These are phyloP conservation scores for Galerucella nymphaeae DNA, from an alignment of 2,888 invertebrate species.

Conservation along the genomic window DNA sequence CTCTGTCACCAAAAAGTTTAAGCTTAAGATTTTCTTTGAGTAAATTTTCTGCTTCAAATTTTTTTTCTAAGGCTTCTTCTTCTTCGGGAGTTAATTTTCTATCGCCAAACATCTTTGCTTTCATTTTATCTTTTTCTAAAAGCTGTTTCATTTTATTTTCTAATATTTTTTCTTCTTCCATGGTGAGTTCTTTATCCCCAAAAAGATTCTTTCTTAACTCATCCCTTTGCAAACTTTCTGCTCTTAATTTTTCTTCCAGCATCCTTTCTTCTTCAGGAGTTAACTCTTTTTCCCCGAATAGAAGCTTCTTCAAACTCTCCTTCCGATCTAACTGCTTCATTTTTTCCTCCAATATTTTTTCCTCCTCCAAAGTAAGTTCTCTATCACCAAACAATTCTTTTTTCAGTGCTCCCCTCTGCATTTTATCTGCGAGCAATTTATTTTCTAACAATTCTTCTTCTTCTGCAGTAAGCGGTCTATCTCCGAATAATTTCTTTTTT, in stretches of 20 bases:
- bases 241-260: not conserved
- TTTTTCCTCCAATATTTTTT: constrained; percentile 9
- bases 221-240: not conserved
- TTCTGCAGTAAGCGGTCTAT: not conserved
- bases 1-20: not conserved
- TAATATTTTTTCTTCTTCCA: not conserved
- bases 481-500: not conserved
- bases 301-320: not conserved
- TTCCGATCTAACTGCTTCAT: not conserved
- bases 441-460: constrained; percentile 5
- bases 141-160: not conserved
- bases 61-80: not conserved
- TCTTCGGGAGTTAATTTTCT: not conserved
- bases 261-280: constrained; percentile 1
- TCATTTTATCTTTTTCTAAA: not conserved
- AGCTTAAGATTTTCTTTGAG: not conserved
- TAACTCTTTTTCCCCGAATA: not conserved
- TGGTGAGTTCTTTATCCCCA: not conserved
- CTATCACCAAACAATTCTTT: not conserved
- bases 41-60: not conserved
- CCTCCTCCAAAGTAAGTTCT: constrained; percentile 12
- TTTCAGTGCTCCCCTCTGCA: not conserved
- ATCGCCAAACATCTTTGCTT: not conserved
- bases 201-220: not conserved
- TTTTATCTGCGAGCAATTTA: not conserved